Evolutionary conservation across 1,140 invertebrate genomes (phyloP).

Genomic region (Steinernema khuongi): DNA sequence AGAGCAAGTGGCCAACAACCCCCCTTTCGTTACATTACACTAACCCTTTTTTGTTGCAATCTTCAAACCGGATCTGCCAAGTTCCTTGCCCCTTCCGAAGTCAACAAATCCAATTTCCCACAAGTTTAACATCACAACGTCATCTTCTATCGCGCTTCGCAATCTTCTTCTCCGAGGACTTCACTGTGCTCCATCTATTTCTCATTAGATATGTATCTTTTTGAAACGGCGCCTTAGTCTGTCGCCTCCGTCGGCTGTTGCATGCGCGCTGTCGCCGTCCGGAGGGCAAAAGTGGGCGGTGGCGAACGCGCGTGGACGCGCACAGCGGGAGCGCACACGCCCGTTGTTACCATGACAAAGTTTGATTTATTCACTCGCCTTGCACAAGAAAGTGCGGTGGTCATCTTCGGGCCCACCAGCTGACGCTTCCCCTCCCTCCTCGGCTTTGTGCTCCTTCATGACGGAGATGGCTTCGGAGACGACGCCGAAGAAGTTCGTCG

Average conservation of each 20-base stretch:
- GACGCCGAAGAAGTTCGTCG: background rate
- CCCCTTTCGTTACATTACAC: too few relatives aligned
- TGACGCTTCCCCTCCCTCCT: background rate
- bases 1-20: too few relatives aligned
- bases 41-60: too few relatives aligned
- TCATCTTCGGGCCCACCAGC: background rate
- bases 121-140: background rate
- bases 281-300: slow-evolving; percentile 7
- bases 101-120: background rate
- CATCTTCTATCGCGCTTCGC: background rate
- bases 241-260: background rate
- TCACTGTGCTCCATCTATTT: background rate
- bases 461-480: background rate
- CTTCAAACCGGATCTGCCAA: too few relatives aligned
- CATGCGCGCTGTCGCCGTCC: background rate
- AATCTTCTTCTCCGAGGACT: background rate
- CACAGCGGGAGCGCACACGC: background rate
- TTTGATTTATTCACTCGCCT: slow-evolving; percentile 14
- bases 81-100: background rate
- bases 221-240: background rate
- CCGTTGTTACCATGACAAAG: slow-evolving; percentile 15
- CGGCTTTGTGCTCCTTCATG: background rate
- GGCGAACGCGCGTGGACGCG: background rate
- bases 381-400: background rate
- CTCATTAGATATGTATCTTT: slow-evolving; percentile 15